These are phyloP conservation scores for Geopemphigus sp. DNA, from an alignment of 1,140 invertebrate genomes.

Conservation along the genomic window DNA sequence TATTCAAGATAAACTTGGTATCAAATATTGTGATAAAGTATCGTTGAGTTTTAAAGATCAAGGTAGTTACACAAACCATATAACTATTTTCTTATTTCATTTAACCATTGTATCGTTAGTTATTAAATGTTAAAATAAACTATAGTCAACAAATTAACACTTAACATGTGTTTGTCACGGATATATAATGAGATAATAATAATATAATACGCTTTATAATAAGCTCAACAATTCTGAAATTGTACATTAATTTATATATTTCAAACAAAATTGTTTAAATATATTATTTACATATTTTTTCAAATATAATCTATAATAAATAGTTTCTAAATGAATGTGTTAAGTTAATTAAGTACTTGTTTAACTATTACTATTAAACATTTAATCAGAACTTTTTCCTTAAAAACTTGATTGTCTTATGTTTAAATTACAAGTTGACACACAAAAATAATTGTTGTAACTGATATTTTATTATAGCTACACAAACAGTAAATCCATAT, in stretches of 20 bases:
- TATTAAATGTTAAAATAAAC: neutral
- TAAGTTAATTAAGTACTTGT: too few species aligned
- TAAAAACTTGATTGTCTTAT: too few species aligned
- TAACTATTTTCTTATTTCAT: neutral
- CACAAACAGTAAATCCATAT: slow-evolving; percentile 31
- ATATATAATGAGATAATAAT: neutral
- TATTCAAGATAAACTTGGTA: slow-evolving; percentile 25
- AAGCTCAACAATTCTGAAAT: neutral
- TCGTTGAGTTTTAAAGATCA: neutral
- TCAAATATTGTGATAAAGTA: neutral
- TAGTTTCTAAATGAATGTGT: too few species aligned
- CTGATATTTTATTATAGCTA: neutral
- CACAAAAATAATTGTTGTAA: neutral
- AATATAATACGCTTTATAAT: too few species aligned
- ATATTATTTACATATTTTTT: too few species aligned
- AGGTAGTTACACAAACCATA: slow-evolving; percentile 2
- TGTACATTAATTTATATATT: neutral
- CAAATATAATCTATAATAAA: too few species aligned
- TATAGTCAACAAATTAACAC: neutral
- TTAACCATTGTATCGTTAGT: neutral
- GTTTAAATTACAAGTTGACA: too few species aligned
- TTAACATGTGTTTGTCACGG: neutral
- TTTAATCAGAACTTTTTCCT: too few species aligned
- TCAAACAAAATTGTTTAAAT: too few species aligned
- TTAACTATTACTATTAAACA: too few species aligned